Evolutionary conservation across 1,140 invertebrate genomes (phyloP).

Genomic region (Sesamia nonagrioides): DNA sequence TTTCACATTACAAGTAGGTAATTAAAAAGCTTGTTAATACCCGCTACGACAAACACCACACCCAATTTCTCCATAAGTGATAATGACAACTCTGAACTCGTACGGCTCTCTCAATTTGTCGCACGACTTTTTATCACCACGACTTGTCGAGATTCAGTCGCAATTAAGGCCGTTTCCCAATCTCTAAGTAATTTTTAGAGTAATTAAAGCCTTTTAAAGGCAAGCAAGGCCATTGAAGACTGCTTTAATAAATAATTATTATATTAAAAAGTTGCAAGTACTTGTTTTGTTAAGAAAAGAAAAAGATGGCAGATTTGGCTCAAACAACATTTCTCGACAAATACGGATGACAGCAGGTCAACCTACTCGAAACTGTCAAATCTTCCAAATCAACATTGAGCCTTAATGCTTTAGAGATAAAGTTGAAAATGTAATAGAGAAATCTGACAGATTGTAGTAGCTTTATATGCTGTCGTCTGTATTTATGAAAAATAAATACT

Average conservation of each 20-base stretch:
- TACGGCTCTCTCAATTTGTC: conserved; percentile 67
- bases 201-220: conserved; percentile 34
- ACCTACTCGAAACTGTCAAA: no score
- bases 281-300: not conserved
- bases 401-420: no score
- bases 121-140: conserved; percentile 50
- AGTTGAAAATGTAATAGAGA: no score
- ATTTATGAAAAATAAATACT: not conserved
- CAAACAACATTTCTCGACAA: not conserved
- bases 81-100: conserved; percentile 63
- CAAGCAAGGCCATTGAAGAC: conserved; percentile 25
- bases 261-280: conserved; percentile 22
- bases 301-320: conserved; percentile 4
- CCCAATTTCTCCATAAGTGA: conserved; percentile 64
- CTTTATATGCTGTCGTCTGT: no score
- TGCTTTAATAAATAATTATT: conserved; percentile 35
- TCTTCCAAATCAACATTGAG: no score
- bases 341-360: no score
- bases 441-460: no score
- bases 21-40: not conserved
- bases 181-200: conserved; percentile 41
- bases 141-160: conserved; percentile 68
- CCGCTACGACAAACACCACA: conserved; percentile 56
- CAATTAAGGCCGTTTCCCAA: conserved; percentile 52
- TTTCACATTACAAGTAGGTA: not conserved